phyloP scores from a whole-genome alignment of 2,888 invertebrate genomes.

The Zaprionus bogoriensis region DNA sequence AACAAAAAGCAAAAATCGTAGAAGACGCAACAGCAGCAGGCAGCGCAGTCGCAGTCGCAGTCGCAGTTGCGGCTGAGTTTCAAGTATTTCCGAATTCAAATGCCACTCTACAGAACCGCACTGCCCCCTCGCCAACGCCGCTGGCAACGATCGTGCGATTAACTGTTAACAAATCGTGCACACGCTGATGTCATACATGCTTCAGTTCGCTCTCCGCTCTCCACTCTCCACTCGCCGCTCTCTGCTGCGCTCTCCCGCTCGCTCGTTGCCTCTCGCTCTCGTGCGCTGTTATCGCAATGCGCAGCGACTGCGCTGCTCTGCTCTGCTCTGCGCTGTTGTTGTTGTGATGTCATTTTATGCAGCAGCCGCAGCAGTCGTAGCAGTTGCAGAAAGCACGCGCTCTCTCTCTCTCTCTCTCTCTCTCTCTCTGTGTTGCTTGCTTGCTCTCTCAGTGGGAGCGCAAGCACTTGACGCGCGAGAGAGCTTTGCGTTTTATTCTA shows the following conservation, averaged over 20 bases:
- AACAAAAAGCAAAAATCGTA: slow-evolving; percentile 33
- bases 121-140: neutral
- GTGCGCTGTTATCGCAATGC: slow-evolving; percentile 48
- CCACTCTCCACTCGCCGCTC: neutral
- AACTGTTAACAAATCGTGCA: slow-evolving; percentile 79
- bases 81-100: slow-evolving; percentile 49
- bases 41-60: neutral
- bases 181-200: slow-evolving; percentile 74
- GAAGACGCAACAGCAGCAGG: slow-evolving; percentile 3
- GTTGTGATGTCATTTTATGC: slow-evolving; percentile 71
- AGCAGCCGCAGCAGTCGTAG: slow-evolving; percentile 23
- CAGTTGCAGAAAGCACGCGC: neutral
- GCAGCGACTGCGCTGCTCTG: slow-evolving; percentile 9
- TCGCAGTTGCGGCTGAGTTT: slow-evolving; percentile 1
- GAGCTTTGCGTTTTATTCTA: slow-evolving; percentile 54
- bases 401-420: slow-evolving; percentile 9
- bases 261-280: slow-evolving; percentile 1
- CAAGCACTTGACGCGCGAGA: slow-evolving; percentile 3
- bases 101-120: too few relatives aligned
- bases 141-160: slow-evolving; percentile 58
- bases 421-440: slow-evolving; percentile 6
- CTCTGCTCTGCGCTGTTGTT: slow-evolving; percentile 19
- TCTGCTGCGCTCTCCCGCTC: neutral
- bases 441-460: neutral
- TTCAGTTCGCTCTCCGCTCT: neutral